Evolutionary conservation across 1,140 invertebrate genomes (phyloP).

Genomic region (Aphelenchoides avenae): DNA sequence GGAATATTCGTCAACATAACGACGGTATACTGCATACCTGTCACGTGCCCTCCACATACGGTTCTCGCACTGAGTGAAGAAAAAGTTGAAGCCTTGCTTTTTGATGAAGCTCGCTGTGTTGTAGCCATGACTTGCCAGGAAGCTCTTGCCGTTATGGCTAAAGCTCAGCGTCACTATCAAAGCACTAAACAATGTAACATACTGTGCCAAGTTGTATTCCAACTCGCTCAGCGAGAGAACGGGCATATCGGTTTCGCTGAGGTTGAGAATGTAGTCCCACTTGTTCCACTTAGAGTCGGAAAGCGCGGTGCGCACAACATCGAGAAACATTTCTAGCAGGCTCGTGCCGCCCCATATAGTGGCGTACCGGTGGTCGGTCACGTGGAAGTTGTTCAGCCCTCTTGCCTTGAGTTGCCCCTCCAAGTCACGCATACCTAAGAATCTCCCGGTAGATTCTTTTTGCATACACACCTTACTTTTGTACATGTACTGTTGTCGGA

Average conservation of each 20-base stretch:
- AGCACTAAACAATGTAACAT: constrained; percentile 17
- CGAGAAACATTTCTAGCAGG: constrained; percentile 79
- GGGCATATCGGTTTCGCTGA: constrained; percentile 76
- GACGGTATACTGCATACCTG: constrained; percentile 60
- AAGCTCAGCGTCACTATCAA: constrained; percentile 10
- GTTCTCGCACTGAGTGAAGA: constrained; percentile 92
- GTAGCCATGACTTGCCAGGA: constrained; percentile 51
- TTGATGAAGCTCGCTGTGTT: constrained; percentile 71
- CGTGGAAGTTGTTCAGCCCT: constrained; percentile 70
- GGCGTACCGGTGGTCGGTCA: constrained; percentile 74
- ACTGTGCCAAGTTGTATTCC: constrained; percentile 37
- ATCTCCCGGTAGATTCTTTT: constrained; percentile 16
- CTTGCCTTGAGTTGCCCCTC: constrained; percentile 26
- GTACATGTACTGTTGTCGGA: constrained; percentile 45
- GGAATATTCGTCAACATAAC: constrained; percentile 13
- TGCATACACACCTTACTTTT: constrained; percentile 67
- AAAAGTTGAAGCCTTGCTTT: constrained; percentile 92
- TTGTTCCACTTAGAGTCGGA: constrained; percentile 59
- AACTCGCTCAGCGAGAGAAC: constrained; percentile 46
- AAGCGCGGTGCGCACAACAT: constrained; percentile 73
- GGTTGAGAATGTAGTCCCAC: constrained; percentile 96
- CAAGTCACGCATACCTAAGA: constrained; percentile 46
- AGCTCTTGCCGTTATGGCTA: constrained; percentile 49
- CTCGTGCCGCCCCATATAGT: constrained; percentile 98
- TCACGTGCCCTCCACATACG: constrained; percentile 93